Conservation (phyloP, 64 coral and sea anemone genomes). For the Hydrozoanthus tunicans region DNA sequence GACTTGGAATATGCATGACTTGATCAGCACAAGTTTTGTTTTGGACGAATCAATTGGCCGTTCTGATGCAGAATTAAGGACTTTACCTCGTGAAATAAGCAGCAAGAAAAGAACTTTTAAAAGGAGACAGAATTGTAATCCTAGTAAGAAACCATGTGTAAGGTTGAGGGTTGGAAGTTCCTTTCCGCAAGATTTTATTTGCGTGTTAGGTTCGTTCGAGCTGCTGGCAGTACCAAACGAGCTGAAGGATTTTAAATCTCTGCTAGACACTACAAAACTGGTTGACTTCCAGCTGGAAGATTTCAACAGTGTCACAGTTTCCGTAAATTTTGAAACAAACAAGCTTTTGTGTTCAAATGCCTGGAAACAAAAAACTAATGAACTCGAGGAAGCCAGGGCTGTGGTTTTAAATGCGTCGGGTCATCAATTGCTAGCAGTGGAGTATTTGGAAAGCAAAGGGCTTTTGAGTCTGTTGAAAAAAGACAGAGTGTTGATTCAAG, state of each 20-base stretch:
- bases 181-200: conserved; percentile 33
- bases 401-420: conserved; percentile 17
- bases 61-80: not conserved
- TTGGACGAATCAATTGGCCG: not conserved
- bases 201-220: conserved; percentile 30
- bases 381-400: not conserved
- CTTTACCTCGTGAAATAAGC: not conserved
- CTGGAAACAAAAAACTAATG: not conserved
- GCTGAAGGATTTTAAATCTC: conserved; percentile 27
- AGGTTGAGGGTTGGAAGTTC: not conserved
- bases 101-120: conserved; percentile 21
- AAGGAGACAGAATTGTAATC: not conserved
- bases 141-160: not conserved
- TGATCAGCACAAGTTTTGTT: not conserved
- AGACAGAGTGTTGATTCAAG: conserved; percentile 8
- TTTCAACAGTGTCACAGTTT: conserved; percentile 19
- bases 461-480: conserved; percentile 59
- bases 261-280: conserved; percentile 13
- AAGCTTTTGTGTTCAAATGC: not conserved
- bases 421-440: conserved; percentile 51
- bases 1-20: conserved; percentile 70
- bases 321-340: not conserved
- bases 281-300: conserved; percentile 34
- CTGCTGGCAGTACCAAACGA: conserved; percentile 22
- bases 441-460: conserved; percentile 74